Conservation (phyloP, 2,888 invertebrate species). For the Auanema freiburgensis region DNA sequence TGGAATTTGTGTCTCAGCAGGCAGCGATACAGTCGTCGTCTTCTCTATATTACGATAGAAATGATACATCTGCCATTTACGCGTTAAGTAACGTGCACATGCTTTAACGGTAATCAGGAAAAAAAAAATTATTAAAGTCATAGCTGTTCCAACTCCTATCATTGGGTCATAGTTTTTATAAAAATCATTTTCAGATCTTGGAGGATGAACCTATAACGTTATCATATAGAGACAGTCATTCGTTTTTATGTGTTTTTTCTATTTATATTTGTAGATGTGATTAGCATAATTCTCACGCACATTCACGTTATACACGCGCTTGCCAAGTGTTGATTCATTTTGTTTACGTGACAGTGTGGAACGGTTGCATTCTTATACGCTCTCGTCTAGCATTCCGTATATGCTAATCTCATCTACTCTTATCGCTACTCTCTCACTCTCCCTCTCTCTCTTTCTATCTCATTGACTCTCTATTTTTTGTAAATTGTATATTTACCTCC, state of each 20-base stretch:
- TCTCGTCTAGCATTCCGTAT: not conserved
- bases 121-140: slow-evolving; percentile 53
- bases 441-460: not conserved
- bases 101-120: slow-evolving; percentile 40
- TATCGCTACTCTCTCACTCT: not conserved
- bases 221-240: too few species aligned
- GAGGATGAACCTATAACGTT: slow-evolving; percentile 42
- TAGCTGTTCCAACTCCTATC: slow-evolving; percentile 58
- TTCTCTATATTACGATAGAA: slow-evolving; percentile 43
- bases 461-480: not conserved
- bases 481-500: slow-evolving; percentile 36
- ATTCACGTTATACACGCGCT: too few species aligned
- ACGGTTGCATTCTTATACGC: too few species aligned
- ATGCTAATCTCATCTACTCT: too few species aligned
- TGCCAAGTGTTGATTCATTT: too few species aligned
- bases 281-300: too few species aligned
- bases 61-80: slow-evolving; percentile 45
- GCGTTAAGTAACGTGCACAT: slow-evolving; percentile 24
- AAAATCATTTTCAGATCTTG: slow-evolving; percentile 50
- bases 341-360: too few species aligned
- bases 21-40: too few species aligned
- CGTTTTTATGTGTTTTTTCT: not conserved
- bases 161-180: slow-evolving; percentile 56
- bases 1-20: too few species aligned
- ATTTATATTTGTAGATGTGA: not conserved